phyloP scores from a whole-genome alignment of 1,140 invertebrate genomes.

The Dendroctonus valens region DNA sequence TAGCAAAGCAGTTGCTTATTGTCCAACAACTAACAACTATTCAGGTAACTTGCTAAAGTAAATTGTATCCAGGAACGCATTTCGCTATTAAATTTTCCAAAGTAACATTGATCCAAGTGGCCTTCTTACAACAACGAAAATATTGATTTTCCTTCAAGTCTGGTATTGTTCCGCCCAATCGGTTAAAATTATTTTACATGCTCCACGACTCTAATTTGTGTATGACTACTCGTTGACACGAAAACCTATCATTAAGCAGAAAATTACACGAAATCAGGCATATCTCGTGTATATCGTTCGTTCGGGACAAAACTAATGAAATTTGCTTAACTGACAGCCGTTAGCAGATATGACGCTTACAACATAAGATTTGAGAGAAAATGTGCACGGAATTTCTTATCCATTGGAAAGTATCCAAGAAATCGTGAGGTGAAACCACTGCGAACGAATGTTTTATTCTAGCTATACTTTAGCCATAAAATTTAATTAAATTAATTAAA shows the following conservation, averaged over 20 bases:
- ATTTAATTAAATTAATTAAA: too few relatives aligned
- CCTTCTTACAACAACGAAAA: neutral
- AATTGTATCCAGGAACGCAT: too few relatives aligned
- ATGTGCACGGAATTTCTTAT: neutral
- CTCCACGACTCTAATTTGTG: slow-evolving; percentile 22
- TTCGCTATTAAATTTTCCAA: too few relatives aligned
- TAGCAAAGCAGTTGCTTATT: too few relatives aligned
- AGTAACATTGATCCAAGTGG: too few relatives aligned
- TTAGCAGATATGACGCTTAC: slow-evolving; percentile 26
- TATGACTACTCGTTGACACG: slow-evolving; percentile 33
- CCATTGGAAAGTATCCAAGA: too few relatives aligned
- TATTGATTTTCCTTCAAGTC: slow-evolving; percentile 11
- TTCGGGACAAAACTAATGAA: slow-evolving; percentile 33
- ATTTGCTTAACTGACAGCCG: slow-evolving; percentile 31
- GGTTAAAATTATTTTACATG: slow-evolving; percentile 23
- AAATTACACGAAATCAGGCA: slow-evolving; percentile 32
- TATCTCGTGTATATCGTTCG: slow-evolving; percentile 34
- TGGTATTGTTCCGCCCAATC: slow-evolving; percentile 5
- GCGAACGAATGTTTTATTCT: too few relatives aligned
- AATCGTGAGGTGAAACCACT: too few relatives aligned
- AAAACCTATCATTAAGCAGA: slow-evolving; percentile 36
- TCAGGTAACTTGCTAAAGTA: too few relatives aligned
- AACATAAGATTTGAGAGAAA: slow-evolving; percentile 17
- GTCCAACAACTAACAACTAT: too few relatives aligned
- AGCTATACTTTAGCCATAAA: too few relatives aligned